These are phyloP conservation scores for Drosophila albomicans DNA, from an alignment of 1,140 invertebrate genomes.

Conservation along the genomic window DNA sequence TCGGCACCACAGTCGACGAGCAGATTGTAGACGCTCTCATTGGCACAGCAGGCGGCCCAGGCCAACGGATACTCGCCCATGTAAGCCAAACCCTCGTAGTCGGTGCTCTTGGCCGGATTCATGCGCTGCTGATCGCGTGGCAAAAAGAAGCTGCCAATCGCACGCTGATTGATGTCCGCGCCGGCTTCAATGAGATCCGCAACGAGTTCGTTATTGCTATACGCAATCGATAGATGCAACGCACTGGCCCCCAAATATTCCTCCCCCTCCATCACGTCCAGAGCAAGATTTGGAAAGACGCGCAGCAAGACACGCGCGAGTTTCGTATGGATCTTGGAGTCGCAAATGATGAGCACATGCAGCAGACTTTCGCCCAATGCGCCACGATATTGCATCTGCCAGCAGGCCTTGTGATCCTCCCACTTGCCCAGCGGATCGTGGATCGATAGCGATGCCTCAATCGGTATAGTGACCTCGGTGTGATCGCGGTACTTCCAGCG, in stretches of 20 bases:
- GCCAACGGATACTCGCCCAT: constrained; percentile 98
- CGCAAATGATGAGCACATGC: constrained; percentile 97
- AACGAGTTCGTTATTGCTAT: constrained; percentile 97
- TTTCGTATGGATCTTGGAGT: constrained; percentile 90
- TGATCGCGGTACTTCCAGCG: constrained; percentile 96
- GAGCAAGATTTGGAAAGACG: constrained; percentile 95
- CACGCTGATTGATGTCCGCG: constrained; percentile 95
- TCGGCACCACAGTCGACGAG: constrained; percentile 95
- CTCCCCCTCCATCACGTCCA: constrained; percentile 98
- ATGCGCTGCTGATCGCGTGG: constrained; percentile 95
- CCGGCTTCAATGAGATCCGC: constrained; percentile 96
- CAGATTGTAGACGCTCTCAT: constrained; percentile 98
- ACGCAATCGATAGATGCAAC: constrained; percentile 97
- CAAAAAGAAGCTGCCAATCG: constrained; percentile 96
- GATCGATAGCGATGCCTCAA: constrained; percentile 91
- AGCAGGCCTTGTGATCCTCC: constrained; percentile 96
- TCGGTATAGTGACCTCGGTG: constrained; percentile 92
- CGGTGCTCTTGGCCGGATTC: constrained; percentile 91
- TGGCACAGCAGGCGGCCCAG: constrained; percentile 98
- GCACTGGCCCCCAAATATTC: constrained; percentile 98
- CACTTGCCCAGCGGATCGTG: constrained; percentile 94
- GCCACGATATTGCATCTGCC: constrained; percentile 98
- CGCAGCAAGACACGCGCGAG: constrained; percentile 95
- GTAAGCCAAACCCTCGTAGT: constrained; percentile 98
- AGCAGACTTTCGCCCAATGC: constrained; percentile 97